Percentiles rank a stretch among this genome's conserved stretches.
phyloP scores from a whole-genome alignment of 2,888 invertebrate genomes.

The Esperia sulphurella region DNA sequence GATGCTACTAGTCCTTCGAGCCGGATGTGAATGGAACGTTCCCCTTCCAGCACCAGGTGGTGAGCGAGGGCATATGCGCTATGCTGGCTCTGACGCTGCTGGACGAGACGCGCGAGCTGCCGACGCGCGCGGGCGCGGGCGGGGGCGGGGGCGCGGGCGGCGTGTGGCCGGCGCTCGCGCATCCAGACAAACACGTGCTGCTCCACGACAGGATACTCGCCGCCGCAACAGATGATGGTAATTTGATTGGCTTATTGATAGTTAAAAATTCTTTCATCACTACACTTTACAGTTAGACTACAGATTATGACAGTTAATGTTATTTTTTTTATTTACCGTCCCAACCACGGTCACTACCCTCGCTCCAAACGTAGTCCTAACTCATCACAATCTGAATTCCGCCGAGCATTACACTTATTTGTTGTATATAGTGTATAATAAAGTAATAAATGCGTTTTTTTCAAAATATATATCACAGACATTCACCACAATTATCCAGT shows the following conservation, averaged over 20 bases:
- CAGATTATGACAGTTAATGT: no score
- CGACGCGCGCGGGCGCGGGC: conserved; percentile 48
- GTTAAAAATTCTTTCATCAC: no score
- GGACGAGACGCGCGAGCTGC: conserved; percentile 37
- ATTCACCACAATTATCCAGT: no score
- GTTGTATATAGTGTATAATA: no score
- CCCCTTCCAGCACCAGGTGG: conserved; percentile 47
- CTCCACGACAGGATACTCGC: conserved; percentile 89
- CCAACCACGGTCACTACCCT: no score
- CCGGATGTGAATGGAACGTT: not conserved
- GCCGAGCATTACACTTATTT: no score
- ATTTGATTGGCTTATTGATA: conserved; percentile 5
- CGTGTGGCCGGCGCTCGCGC: conserved; percentile 85
- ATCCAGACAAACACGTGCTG: conserved; percentile 88
- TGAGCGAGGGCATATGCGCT: conserved; percentile 60
- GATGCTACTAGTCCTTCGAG: not conserved
- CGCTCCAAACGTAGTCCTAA: no score
- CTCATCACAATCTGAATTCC: no score
- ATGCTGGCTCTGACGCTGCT: conserved; percentile 47
- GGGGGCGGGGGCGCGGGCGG: conserved; percentile 35
- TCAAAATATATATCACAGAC: no score
- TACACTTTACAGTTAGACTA: no score
- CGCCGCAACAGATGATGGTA: conserved; percentile 84
- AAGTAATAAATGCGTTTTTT: no score
- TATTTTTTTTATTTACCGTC: no score